A percentile compares a stretch with the other conserved stretches of the same genome.
These are phyloP conservation scores for Rallus crepitans DNA, from an alignment of 2,797 vertebrate species.

Conservation along the genomic window DNA sequence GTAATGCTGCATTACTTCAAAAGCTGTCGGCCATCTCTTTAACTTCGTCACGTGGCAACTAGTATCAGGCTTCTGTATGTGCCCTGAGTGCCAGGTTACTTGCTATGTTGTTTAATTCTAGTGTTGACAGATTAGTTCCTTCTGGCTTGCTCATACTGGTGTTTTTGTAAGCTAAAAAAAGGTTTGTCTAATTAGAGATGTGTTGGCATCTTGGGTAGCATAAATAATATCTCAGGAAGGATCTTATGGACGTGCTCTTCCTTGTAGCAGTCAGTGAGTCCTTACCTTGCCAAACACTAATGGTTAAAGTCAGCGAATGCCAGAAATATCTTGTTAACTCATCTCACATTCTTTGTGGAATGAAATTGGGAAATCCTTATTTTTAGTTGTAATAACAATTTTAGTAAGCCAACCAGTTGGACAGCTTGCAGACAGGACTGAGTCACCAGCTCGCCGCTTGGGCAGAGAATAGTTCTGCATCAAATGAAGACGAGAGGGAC, in stretches of 20 bases:
- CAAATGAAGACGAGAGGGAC: background rate
- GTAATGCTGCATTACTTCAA: background rate
- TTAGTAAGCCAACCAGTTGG: background rate
- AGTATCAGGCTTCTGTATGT: background rate
- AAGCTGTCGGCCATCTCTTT: background rate
- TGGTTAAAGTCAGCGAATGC: slow-evolving; percentile 1
- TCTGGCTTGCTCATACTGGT: background rate
- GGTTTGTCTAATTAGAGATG: background rate
- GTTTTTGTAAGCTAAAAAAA: background rate
- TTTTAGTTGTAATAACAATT: background rate
- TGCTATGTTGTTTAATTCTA: background rate
- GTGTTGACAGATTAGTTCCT: slow-evolving; percentile 29
- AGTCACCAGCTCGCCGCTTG: background rate
- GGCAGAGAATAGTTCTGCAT: background rate
- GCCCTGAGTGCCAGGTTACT: slow-evolving; percentile 15
- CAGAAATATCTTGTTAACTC: background rate
- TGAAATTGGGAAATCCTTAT: background rate
- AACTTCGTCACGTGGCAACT: background rate
- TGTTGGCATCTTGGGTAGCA: background rate
- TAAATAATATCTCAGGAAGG: slow-evolving; percentile 1
- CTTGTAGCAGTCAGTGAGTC: background rate
- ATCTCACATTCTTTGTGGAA: background rate
- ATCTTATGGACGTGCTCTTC: background rate
- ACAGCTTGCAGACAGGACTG: background rate
- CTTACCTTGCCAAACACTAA: background rate